Conservation (phyloP, 2,888 invertebrate species). For the Melipona beecheii region DNA sequence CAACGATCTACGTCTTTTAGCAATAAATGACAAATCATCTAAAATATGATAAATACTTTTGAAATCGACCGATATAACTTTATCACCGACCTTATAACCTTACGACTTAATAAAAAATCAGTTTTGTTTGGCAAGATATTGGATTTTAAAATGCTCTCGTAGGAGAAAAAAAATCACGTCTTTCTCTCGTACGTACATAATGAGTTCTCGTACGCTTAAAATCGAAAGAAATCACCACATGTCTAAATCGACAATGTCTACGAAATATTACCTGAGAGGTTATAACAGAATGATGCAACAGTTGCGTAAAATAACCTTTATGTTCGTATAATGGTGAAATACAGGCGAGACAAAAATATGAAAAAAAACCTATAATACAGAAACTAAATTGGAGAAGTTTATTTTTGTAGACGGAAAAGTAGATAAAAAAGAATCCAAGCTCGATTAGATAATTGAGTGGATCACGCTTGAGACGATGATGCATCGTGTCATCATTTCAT, state of each 20-base stretch:
- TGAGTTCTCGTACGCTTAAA: background rate
- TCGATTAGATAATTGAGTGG: constrained; percentile 15
- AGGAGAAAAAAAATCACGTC: background rate
- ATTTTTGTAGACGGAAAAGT: background rate
- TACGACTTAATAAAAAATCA: no score
- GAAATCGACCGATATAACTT: background rate
- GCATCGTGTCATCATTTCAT: background rate
- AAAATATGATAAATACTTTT: background rate
- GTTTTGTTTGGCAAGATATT: background rate
- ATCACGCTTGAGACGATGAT: background rate
- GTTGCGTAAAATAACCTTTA: constrained; percentile 15
- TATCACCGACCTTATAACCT: no score
- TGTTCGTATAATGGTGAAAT: constrained; percentile 2
- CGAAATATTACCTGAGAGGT: constrained; percentile 23
- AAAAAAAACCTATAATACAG: background rate
- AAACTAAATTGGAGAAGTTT: background rate
- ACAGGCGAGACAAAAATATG: background rate
- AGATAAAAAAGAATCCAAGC: background rate
- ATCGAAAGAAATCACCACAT: background rate
- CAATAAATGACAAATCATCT: background rate
- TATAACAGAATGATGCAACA: constrained; percentile 29
- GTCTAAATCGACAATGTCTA: background rate
- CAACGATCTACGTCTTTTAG: no score
- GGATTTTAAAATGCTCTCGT: background rate
- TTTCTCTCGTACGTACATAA: background rate